Evolutionary conservation across 37 sponge, comb jelly and placozoan genomes (phyloP).

Genomic region (Petrosia ficiformis): DNA sequence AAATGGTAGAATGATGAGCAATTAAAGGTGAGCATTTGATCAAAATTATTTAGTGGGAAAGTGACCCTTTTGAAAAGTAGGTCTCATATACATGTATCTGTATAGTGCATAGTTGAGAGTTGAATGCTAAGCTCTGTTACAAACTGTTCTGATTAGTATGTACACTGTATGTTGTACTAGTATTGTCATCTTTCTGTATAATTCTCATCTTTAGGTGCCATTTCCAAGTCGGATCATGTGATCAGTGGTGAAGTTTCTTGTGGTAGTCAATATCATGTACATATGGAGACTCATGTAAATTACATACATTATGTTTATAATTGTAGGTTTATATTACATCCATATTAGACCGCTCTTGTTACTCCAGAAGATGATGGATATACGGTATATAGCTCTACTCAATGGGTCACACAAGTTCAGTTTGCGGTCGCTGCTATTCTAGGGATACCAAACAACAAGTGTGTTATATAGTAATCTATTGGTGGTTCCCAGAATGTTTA

Average conservation of each 20-base stretch:
- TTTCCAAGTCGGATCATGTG: slow-evolving; percentile 30
- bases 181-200: too few relatives aligned
- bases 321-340: background rate
- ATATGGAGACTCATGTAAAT: slow-evolving; percentile 65
- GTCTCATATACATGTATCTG: too few relatives aligned
- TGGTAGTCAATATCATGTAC: slow-evolving; percentile 68
- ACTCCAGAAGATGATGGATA: slow-evolving; percentile 68
- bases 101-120: too few relatives aligned
- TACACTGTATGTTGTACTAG: too few relatives aligned
- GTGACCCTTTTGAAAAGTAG: too few relatives aligned
- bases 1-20: too few relatives aligned
- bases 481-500: background rate
- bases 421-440: slow-evolving; percentile 52
- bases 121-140: too few relatives aligned
- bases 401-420: slow-evolving; percentile 50
- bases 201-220: slow-evolving; percentile 73
- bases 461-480: background rate
- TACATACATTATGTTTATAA: background rate
- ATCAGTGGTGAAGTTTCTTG: slow-evolving; percentile 61
- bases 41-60: too few relatives aligned
- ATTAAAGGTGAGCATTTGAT: too few relatives aligned
- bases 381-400: slow-evolving; percentile 50
- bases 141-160: too few relatives aligned
- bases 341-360: slow-evolving; percentile 32
- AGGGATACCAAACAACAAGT: slow-evolving; percentile 57